A percentile compares a stretch with the other conserved stretches of the same genome.
Evolutionary conservation across 2,797 vertebrate species (phyloP).

Genomic region (Bradypodion ventrale): DNA sequence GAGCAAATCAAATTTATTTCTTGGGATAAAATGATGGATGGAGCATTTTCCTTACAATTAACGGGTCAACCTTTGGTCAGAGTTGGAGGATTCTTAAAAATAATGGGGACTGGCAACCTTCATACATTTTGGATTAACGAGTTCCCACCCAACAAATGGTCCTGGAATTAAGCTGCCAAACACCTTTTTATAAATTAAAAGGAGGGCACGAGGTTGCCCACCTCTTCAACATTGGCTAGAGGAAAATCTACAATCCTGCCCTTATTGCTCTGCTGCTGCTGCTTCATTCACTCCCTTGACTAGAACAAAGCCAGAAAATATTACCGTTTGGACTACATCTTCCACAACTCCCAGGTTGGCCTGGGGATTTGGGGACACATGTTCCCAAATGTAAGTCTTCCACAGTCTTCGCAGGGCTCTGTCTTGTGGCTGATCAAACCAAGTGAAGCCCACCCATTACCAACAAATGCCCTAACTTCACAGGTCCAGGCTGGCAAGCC

Average conservation of each 20-base stretch:
- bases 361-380: background rate
- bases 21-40: background rate
- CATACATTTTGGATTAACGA: no score
- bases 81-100: background rate
- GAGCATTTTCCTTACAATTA: background rate
- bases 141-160: no score
- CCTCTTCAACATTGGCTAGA: no score
- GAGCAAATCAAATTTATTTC: background rate
- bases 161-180: no score
- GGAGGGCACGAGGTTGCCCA: no score
- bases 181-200: no score
- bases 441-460: no score
- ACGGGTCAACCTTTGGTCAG: background rate
- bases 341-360: background rate
- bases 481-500: no score
- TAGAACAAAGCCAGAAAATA: no score
- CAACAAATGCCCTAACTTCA: background rate
- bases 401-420: background rate
- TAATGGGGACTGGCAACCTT: background rate
- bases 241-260: no score
- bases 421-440: background rate
- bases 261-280: no score
- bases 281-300: no score
- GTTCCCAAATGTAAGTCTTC: background rate
- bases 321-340: background rate